Evolutionary conservation across 1,140 invertebrate species (phyloP).

Genomic region (Drosophila ficusphila): DNA sequence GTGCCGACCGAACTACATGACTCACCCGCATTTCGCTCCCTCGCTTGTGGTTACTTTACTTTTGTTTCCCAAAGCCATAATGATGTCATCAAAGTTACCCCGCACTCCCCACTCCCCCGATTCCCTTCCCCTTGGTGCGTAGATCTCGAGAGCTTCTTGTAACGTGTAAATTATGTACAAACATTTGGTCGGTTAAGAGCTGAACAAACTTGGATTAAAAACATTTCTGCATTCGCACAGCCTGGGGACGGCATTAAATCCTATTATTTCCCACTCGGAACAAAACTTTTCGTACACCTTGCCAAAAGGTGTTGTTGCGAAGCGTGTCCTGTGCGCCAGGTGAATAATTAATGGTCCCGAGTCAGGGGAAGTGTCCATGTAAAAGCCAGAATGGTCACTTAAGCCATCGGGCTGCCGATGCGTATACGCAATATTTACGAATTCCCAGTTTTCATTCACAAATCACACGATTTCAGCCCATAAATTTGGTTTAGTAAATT

Average conservation of each 20-base stretch:
- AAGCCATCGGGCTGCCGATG: slow-evolving; percentile 20
- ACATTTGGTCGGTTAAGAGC: slow-evolving; percentile 55
- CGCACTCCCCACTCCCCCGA: too few species aligned
- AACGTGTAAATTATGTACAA: slow-evolving; percentile 75
- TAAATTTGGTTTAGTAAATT: background rate
- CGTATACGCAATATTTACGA: slow-evolving; percentile 17
- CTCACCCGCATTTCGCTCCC: slow-evolving; percentile 38
- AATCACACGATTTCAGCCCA: background rate
- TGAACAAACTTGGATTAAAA: slow-evolving; percentile 57
- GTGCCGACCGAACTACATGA: slow-evolving; percentile 51
- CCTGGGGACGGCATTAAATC: slow-evolving; percentile 60
- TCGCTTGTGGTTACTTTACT: slow-evolving; percentile 41
- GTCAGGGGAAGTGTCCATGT: slow-evolving; percentile 9
- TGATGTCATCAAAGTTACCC: slow-evolving; percentile 70
- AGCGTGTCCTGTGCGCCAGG: slow-evolving; percentile 48
- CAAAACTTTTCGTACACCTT: slow-evolving; percentile 32
- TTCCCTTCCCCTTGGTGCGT: slow-evolving; percentile 12
- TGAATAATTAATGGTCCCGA: slow-evolving; percentile 66
- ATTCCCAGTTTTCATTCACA: slow-evolving; percentile 4
- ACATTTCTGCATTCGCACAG: slow-evolving; percentile 35
- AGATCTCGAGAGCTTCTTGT: slow-evolving; percentile 58
- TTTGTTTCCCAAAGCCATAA: slow-evolving; percentile 77
- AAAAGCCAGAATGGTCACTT: slow-evolving; percentile 1
- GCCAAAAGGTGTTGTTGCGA: slow-evolving; percentile 45
- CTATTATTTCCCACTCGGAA: slow-evolving; percentile 61